Evolutionary conservation across 64 coral and sea anemone species (phyloP).

Genomic region (Montipora foliosa): DNA sequence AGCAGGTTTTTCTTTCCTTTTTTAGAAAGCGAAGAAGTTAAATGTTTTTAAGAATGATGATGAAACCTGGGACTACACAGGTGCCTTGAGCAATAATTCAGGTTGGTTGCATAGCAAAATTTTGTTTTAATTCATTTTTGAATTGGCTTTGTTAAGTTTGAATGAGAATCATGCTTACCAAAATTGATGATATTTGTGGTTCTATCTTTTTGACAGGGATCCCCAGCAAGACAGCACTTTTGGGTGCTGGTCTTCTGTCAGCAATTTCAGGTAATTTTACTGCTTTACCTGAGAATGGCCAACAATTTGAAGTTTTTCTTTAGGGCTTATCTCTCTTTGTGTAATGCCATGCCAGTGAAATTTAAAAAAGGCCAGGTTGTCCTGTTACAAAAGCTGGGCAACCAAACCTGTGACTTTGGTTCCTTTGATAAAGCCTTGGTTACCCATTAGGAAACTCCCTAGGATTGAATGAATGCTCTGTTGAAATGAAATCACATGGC

Average conservation of each 20-base stretch:
- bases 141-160: too few relatives aligned
- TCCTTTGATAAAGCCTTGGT: too few relatives aligned
- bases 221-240: slow-evolving; percentile 89
- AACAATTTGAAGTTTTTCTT: not conserved
- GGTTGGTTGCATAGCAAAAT: slow-evolving; percentile 15
- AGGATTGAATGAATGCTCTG: too few relatives aligned
- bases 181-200: too few relatives aligned
- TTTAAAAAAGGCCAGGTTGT: too few relatives aligned
- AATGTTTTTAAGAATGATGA: slow-evolving; percentile 99
- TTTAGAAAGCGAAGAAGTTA: slow-evolving; percentile 94
- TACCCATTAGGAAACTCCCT: too few relatives aligned
- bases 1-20: not conserved
- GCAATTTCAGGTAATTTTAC: slow-evolving; percentile 83
- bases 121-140: too few relatives aligned
- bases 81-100: slow-evolving; percentile 79
- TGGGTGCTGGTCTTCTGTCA: slow-evolving; percentile 84
- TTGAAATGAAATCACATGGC: too few relatives aligned
- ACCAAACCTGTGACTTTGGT: too few relatives aligned
- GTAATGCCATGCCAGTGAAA: too few relatives aligned
- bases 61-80: slow-evolving; percentile 99
- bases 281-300: not conserved
- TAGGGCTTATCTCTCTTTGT: not conserved
- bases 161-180: too few relatives aligned
- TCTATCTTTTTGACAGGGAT: slow-evolving; percentile 35
- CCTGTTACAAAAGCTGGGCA: too few relatives aligned